Evolutionary conservation across 2,113 vertebrate genomes (phyloP).

Genomic region (Siniperca chuatsi): DNA sequence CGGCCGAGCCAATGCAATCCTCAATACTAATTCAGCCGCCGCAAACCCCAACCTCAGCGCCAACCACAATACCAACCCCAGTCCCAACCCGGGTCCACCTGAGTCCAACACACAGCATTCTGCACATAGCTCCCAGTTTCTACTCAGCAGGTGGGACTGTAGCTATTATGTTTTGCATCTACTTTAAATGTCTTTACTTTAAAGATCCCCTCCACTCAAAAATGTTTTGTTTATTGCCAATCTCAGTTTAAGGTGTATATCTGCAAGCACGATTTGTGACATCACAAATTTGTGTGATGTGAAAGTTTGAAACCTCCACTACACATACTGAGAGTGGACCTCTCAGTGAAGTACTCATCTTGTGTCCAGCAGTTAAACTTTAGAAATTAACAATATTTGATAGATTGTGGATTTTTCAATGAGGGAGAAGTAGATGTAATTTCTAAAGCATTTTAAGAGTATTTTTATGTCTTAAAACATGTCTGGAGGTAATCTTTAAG

Average conservation of each 20-base stretch:
- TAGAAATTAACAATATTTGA: too few species aligned
- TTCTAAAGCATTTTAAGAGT: too few species aligned
- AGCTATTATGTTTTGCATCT: background rate
- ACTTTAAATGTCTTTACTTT: background rate
- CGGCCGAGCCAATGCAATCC: constrained; percentile 91
- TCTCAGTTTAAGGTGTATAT: too few species aligned
- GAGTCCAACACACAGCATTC: constrained; percentile 73
- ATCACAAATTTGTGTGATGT: too few species aligned
- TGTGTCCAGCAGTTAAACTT: background rate
- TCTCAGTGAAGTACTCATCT: background rate
- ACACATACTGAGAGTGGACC: background rate
- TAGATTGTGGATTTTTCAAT: too few species aligned
- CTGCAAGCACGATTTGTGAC: too few species aligned
- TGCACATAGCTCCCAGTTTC: constrained; percentile 95
- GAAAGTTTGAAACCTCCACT: background rate
- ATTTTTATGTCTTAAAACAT: too few species aligned
- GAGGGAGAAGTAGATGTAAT: too few species aligned
- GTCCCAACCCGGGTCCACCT: constrained; percentile 72
- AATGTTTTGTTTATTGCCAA: too few species aligned
- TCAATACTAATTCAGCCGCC: constrained; percentile 87
- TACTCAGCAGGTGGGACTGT: constrained; percentile 91
- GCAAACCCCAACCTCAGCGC: constrained; percentile 88
- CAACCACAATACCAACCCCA: constrained; percentile 91
- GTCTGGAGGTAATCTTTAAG: too few species aligned
- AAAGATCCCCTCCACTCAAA: too few species aligned